Evolutionary conservation across 2,797 vertebrate species (phyloP).

Genomic region (Acropternis orthonyx): DNA sequence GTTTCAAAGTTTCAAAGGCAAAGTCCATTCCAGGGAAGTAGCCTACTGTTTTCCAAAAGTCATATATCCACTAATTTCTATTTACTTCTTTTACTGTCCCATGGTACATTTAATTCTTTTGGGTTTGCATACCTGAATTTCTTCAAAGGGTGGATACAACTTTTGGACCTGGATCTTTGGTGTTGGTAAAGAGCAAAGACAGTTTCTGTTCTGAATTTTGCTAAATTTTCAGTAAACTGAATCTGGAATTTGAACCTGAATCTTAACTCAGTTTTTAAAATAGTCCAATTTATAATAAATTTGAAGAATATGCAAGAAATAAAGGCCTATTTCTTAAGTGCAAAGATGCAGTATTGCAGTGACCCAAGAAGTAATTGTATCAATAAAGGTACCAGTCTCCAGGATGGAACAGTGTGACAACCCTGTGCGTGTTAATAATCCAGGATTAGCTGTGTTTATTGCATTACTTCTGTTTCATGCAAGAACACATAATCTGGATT

Average conservation of each 20-base stretch:
- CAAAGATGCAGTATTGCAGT: background rate
- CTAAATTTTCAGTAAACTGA: background rate
- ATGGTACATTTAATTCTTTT: background rate
- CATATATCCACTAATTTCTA: background rate
- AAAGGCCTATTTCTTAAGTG: background rate
- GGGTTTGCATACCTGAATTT: background rate
- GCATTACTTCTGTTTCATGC: background rate
- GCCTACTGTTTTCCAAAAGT: background rate
- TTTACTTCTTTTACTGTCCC: background rate
- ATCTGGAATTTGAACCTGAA: background rate
- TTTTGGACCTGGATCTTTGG: background rate
- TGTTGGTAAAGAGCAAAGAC: background rate
- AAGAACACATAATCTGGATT: background rate
- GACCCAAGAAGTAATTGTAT: background rate
- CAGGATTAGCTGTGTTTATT: background rate
- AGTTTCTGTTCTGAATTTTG: background rate
- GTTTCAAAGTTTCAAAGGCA: background rate
- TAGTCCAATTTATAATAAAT: background rate
- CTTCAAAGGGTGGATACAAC: background rate
- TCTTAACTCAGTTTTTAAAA: background rate
- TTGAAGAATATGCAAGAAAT: background rate
- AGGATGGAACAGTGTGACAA: rapidly evolving
- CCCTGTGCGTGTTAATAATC: background rate
- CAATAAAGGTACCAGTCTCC: background rate
- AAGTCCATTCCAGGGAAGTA: background rate